Conservation (phyloP, 2,113 vertebrate species). For the Noturus placidus region DNA sequence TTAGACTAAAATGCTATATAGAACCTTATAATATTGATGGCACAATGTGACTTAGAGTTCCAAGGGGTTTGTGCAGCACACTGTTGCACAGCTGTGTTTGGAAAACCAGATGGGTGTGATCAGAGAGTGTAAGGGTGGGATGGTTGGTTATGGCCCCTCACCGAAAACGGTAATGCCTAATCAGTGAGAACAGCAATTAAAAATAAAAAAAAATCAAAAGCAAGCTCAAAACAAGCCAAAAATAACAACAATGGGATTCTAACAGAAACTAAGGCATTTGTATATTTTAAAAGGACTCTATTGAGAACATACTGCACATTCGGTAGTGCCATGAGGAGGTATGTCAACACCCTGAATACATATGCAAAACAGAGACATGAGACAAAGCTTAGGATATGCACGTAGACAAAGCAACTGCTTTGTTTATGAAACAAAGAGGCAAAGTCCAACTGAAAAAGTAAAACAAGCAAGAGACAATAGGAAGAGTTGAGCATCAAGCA, state of each 20-base stretch:
- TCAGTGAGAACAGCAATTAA: conserved; percentile 20
- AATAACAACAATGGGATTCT: conserved; percentile 2
- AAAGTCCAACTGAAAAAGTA: neutral
- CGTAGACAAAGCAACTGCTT: conserved; percentile 26
- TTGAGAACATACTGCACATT: neutral
- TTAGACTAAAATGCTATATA: neutral
- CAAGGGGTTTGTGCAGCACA: neutral
- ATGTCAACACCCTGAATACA: neutral
- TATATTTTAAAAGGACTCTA: neutral
- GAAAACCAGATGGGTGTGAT: conserved; percentile 24
- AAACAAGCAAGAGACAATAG: neutral
- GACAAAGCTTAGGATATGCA: conserved; percentile 8
- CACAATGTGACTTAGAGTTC: neutral
- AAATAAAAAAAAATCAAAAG: conserved; percentile 18
- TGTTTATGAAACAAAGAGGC: conserved; percentile 40
- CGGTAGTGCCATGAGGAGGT: neutral
- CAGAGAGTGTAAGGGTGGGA: conserved; percentile 10
- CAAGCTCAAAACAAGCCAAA: neutral
- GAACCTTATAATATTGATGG: neutral
- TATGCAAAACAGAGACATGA: neutral
- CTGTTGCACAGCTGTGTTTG: conserved; percentile 17
- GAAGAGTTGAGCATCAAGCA: neutral
- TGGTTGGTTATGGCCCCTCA: neutral
- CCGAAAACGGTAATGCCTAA: conserved; percentile 38
- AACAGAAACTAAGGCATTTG: neutral